phyloP scores from a whole-genome alignment of 2,113 vertebrate species.

The Sceloporus tristichus region DNA sequence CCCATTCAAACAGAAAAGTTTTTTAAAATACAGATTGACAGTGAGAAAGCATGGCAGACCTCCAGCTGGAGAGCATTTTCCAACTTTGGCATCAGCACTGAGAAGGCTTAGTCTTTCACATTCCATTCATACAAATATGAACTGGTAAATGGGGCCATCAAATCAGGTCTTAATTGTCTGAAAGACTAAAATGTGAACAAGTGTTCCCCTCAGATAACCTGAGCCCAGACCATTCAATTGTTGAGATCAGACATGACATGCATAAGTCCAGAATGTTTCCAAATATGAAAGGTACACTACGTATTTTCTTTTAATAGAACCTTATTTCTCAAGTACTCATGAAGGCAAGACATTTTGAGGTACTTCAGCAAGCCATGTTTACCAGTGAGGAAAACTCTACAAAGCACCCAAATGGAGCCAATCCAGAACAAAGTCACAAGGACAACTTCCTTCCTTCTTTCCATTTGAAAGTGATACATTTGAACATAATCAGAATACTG shows the following conservation, averaged over 20 bases:
- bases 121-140: neutral
- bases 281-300: too few relatives aligned
- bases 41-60: neutral
- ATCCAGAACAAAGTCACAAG: neutral
- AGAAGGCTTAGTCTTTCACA: neutral
- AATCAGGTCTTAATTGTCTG: neutral
- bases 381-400: neutral
- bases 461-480: neutral
- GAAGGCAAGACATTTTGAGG: neutral
- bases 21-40: neutral
- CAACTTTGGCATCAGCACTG: neutral
- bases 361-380: neutral
- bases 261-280: neutral
- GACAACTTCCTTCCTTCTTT: neutral
- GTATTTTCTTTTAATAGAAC: too few relatives aligned
- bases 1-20: neutral
- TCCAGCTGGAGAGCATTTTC: neutral
- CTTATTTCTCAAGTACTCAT: too few relatives aligned
- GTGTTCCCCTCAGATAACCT: neutral
- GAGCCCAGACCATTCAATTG: neutral
- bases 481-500: neutral
- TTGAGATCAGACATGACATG: neutral
- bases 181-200: neutral
- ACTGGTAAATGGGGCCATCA: neutral
- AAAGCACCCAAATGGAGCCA: neutral